These are phyloP conservation scores for Clarias laeviceps DNA, from an alignment of 2,797 vertebrate species.

Conservation along the genomic window DNA sequence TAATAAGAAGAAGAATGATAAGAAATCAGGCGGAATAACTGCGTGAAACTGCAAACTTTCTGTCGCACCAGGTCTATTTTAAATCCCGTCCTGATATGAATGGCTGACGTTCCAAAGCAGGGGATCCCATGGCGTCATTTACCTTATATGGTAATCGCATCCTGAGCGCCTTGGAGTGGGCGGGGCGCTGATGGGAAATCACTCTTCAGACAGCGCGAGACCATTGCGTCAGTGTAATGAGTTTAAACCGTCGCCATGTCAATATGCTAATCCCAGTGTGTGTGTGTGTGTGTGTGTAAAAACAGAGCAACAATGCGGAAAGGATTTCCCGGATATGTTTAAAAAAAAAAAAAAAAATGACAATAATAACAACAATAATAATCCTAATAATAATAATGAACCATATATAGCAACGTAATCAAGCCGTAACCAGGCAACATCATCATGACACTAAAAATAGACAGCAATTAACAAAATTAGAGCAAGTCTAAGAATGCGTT, in stretches of 20 bases:
- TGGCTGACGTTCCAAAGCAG: constrained; percentile 72
- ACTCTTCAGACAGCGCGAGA: constrained; percentile 54
- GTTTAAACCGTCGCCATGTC: constrained; percentile 1
- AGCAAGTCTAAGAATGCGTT: neutral
- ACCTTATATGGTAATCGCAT: constrained; percentile 93
- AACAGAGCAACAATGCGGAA: neutral
- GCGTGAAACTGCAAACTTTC: no score
- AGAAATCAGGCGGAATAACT: no score
- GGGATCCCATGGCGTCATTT: constrained; percentile 93
- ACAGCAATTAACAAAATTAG: neutral
- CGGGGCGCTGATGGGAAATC: constrained; percentile 73
- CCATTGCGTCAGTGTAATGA: constrained; percentile 21
- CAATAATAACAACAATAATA: neutral
- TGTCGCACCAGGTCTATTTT: neutral
- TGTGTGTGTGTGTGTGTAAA: neutral
- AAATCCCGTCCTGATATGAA: constrained; percentile 35
- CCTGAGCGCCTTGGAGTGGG: constrained; percentile 74
- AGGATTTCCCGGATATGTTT: neutral
- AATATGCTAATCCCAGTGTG: neutral
- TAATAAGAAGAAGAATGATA: no score
- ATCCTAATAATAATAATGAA: neutral
- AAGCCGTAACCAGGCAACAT: neutral
- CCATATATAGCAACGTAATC: neutral
- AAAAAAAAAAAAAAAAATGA: neutral
- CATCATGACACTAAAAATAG: neutral